Evolutionary conservation across 2,888 invertebrate species (phyloP).

Genomic region (Hypolimnas misippus): DNA sequence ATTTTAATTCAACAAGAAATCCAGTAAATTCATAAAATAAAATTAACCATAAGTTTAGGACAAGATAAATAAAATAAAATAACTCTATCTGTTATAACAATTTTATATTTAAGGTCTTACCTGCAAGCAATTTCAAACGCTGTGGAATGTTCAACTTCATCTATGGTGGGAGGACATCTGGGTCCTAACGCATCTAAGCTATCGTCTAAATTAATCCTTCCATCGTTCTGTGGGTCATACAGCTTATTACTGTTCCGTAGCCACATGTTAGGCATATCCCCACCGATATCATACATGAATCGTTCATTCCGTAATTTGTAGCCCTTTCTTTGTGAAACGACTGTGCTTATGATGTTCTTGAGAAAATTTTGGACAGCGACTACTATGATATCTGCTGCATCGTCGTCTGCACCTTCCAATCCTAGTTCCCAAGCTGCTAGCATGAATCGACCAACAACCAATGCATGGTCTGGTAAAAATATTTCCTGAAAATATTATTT

Average conservation of each 20-base stretch:
- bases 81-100: too few relatives aligned
- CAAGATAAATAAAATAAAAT: too few relatives aligned
- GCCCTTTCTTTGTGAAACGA: conserved; percentile 91
- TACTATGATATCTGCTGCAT: conserved; percentile 92
- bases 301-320: conserved; percentile 89
- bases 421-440: conserved; percentile 95
- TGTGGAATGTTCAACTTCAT: conserved; percentile 89
- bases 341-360: conserved; percentile 91
- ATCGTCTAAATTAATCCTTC: conserved; percentile 83
- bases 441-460: conserved; percentile 92
- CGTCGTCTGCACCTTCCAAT: conserved; percentile 92
- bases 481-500: conserved; percentile 84
- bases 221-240: conserved; percentile 85
- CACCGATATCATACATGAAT: conserved; percentile 92
- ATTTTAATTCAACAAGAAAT: too few relatives aligned
- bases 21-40: too few relatives aligned
- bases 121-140: conserved; percentile 89
- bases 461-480: conserved; percentile 92
- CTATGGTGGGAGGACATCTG: conserved; percentile 87
- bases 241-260: conserved; percentile 88
- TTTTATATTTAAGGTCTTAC: conserved; percentile 48
- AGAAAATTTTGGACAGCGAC: conserved; percentile 91
- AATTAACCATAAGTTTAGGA: background rate
- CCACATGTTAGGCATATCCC: conserved; percentile 91
- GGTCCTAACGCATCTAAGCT: conserved; percentile 87